Base-by-base conservation (phyloP, 2,888 invertebrate genomes). In the Lydus trimaculatus region DNA sequence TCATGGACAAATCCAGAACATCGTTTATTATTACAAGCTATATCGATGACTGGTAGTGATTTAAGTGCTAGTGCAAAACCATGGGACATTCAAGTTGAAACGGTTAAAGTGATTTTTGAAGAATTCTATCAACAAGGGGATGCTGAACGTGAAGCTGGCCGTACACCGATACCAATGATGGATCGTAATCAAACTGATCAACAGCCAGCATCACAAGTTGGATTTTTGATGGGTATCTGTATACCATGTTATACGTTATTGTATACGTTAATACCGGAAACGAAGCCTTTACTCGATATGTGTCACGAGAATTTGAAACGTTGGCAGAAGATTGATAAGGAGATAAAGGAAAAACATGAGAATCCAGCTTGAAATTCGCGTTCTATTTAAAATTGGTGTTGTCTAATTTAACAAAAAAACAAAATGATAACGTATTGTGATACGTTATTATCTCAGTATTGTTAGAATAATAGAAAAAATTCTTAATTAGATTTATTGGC, bases 11-110 rank as follows among this genome's bases (percentile, higher is more conserved):
- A 88, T 63, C 80, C 84, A 0, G 90, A 90, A 52, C 94, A 95
- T 84, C 89, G 94, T 76, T 84, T 89, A 63, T 84, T 94, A 36
- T 87, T 92, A 2, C 91, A 92, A 86, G 93, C 93, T 0, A 89
- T 94, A 73, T 88, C 92, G 2, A 95, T 95, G 95, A 95, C 95
- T 0, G 92, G 92, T 0, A 92, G 93, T 73, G 95, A 95, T 82
- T 85, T 95, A 20, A 94, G 94, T 65, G 94, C 95, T 0, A 92
- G 93, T 75, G 91, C 94, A 0, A 95, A 95, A 81, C 94, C 94
- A 0, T 95, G 95, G 94, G 89, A 91, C 28, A 87, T 93, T 2
- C 95, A 95, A 84, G 89, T 91, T 23, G 90, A 93, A 80, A 94
- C 94, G 0, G 94, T 94, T 1, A 89, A 84, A 73, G 92, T 94